Evolutionary conservation across 2,888 invertebrate species (phyloP).

Genomic region (Cheilosia urbana): DNA sequence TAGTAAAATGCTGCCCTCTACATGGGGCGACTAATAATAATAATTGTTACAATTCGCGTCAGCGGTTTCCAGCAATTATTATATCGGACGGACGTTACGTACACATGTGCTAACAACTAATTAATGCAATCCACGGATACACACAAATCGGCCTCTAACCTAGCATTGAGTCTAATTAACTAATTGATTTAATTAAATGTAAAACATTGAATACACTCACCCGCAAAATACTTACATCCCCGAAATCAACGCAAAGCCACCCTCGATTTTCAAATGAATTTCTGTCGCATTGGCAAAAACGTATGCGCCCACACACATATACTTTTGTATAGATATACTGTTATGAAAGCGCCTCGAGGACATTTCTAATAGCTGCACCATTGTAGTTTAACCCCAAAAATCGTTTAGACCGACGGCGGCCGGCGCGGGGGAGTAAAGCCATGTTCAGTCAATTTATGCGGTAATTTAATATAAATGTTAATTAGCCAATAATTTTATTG

Average conservation of each 20-base stretch:
- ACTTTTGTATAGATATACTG: not conserved
- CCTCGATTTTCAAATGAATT: conserved; percentile 3
- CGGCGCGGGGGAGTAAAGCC: conserved; percentile 1
- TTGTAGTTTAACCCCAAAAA: conserved; percentile 35
- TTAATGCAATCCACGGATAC: conserved; percentile 23
- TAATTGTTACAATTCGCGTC: not conserved
- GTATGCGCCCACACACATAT: not conserved
- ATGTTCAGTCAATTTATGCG: conserved; percentile 47
- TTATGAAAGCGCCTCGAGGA: conserved; percentile 11
- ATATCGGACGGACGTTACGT: not conserved
- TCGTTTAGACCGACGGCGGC: conserved; percentile 3
- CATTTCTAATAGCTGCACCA: conserved; percentile 23
- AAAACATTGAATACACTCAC: conserved; percentile 12
- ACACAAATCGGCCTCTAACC: not conserved
- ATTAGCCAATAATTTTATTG: conserved; percentile 64
- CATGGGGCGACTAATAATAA: too few relatives aligned
- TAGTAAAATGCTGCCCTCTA: too few relatives aligned
- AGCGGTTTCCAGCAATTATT: conserved; percentile 14
- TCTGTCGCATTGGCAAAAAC: conserved; percentile 16
- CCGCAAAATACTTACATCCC: not conserved
- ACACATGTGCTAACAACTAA: not conserved
- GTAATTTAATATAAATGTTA: conserved; percentile 66
- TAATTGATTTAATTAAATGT: conserved; percentile 46
- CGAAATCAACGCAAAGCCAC: not conserved
- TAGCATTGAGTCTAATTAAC: conserved; percentile 16